Evolutionary conservation across 2,797 vertebrate species (phyloP).

Genomic region (Megaceryle alcyon): DNA sequence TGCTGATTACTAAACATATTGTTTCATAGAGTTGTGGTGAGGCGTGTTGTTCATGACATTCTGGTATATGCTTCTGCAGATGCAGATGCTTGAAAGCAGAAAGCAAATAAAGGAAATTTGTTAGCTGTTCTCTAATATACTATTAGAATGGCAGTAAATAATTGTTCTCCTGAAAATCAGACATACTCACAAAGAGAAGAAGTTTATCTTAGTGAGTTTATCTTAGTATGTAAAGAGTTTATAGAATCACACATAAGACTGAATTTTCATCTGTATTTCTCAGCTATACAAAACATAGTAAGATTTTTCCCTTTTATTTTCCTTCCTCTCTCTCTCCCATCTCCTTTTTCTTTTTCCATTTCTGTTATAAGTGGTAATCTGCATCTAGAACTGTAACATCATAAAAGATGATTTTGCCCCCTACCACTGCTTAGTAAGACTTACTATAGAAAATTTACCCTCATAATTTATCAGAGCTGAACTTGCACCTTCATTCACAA

Average conservation of each 20-base stretch:
- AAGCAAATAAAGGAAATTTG: background rate
- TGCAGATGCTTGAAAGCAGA: background rate
- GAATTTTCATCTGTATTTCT: background rate
- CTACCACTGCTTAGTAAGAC: background rate
- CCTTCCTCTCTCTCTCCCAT: fast-evolving
- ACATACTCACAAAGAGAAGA: background rate
- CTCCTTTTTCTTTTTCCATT: background rate
- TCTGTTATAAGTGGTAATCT: background rate
- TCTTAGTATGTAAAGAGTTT: background rate
- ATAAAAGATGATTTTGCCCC: background rate
- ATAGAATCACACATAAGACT: background rate
- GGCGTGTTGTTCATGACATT: background rate
- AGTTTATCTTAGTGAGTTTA: background rate
- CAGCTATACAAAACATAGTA: background rate
- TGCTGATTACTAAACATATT: background rate
- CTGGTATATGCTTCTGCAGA: background rate
- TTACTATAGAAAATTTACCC: background rate
- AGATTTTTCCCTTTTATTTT: background rate
- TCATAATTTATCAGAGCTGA: background rate
- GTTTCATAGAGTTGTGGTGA: background rate
- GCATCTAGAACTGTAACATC: background rate
- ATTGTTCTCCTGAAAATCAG: background rate
- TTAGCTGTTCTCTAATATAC: background rate
- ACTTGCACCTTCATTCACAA: background rate
- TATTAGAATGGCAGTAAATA: background rate